These are phyloP conservation scores for Ochlodes sylvanus DNA, from an alignment of 2,888 invertebrate species.

Conservation along the genomic window DNA sequence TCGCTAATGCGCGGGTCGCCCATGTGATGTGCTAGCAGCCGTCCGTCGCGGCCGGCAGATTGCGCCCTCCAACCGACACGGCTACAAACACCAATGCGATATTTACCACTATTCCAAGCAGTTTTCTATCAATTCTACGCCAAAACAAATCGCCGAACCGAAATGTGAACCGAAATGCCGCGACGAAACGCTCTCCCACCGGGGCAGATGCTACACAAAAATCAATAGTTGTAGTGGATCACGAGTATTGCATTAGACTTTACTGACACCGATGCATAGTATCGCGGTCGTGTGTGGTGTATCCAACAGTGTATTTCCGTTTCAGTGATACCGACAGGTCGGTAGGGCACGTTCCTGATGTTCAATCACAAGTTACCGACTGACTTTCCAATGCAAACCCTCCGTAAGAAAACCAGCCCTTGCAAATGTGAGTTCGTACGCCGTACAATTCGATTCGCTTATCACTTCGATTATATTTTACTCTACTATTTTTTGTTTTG, in stretches of 20 bases:
- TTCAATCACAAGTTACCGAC: slow-evolving; percentile 85
- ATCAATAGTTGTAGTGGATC: slow-evolving; percentile 72
- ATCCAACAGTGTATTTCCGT: slow-evolving; percentile 72
- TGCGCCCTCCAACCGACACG: slow-evolving; percentile 51
- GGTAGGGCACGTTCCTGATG: slow-evolving; percentile 69
- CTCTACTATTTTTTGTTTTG: slow-evolving; percentile 53
- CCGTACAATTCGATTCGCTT: slow-evolving; percentile 54
- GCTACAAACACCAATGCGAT: slow-evolving; percentile 57
- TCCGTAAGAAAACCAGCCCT: slow-evolving; percentile 96
- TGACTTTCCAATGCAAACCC: slow-evolving; percentile 93
- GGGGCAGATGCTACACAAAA: slow-evolving; percentile 61
- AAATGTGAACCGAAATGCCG: slow-evolving; percentile 53
- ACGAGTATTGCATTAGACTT: slow-evolving; percentile 60
- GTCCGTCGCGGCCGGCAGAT: slow-evolving; percentile 49
- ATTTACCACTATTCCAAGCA: slow-evolving; percentile 46
- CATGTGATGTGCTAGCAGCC: slow-evolving; percentile 62
- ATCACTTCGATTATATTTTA: slow-evolving; percentile 49
- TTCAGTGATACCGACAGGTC: slow-evolving; percentile 70
- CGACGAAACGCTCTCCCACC: slow-evolving; percentile 48
- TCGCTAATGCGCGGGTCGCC: slow-evolving; percentile 53
- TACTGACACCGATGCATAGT: slow-evolving; percentile 52
- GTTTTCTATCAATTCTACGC: slow-evolving; percentile 43
- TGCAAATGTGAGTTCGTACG: slow-evolving; percentile 93
- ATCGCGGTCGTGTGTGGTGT: slow-evolving; percentile 56
- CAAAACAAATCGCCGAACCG: slow-evolving; percentile 29